Base-by-base conservation (phyloP, 2,888 invertebrate species). In the Spialia ferax region DNA sequence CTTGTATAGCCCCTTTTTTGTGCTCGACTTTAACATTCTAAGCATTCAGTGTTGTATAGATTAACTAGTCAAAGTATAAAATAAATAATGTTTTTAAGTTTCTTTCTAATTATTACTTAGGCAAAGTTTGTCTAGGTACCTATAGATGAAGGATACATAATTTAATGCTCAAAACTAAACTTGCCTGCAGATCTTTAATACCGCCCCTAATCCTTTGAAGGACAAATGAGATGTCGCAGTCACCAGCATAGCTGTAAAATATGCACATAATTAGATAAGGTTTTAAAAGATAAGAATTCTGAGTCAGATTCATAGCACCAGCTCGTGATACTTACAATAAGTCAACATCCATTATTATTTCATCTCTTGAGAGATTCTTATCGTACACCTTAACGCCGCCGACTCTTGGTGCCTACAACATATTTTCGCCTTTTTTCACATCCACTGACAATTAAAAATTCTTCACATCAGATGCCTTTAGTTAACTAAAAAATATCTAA, bases 341-440 rank as follows among this genome's bases (percentile, higher is more conserved):
- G 92, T 99, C 99, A 77, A 99, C 93, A 88, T 99, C 99, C 96
- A 99, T 97, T 78, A 99, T 97, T 77, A 99, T 99, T 94, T 99
- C 99, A 94, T 98, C 95, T 84, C 99, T 95, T 26, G 97, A 97
- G 29, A 98, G 96, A 87, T 99, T 98, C 87, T 97, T 97, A 77
- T 99, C 98, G 86, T 99, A 99, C 10, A 99, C 99, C 94, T 99
- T 99, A 2, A 99, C 97, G 60, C 99, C 99, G 68, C 99, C 98
- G 78, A 99, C 96, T 74, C 99, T 96, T 6, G 98, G 97, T 22
- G 99, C 99, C 97, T 98, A 88, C 13, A 94, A 94, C 23, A 70
- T 66, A 76, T 50, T 22, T 50, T 15, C 0, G 3, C 1, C 18
- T 18, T 18, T n/a, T 15, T 6, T 15, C 15, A 42, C 1, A 35